A percentile compares a stretch with the other conserved stretches of the same genome.
phyloP scores from a whole-genome alignment of 2,113 vertebrate species.

The Sylvietta virens region DNA sequence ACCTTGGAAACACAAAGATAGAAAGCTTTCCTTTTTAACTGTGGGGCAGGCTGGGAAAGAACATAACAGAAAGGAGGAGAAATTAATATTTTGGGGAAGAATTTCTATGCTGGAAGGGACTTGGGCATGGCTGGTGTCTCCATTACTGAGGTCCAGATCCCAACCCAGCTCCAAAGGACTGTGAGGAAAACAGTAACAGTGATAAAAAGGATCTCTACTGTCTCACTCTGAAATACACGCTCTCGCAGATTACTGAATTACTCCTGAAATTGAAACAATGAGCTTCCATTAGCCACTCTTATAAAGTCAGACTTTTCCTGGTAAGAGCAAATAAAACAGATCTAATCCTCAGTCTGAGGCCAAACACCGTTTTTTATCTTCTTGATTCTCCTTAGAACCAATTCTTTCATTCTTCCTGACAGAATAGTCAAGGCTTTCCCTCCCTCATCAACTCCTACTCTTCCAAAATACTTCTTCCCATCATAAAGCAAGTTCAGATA shows the following conservation, averaged over 20 bases:
- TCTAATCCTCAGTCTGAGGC: not conserved
- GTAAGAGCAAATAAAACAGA: not conserved
- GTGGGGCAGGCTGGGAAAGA: not conserved
- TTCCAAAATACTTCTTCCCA: not conserved
- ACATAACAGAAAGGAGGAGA: not conserved
- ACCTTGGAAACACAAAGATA: not conserved
- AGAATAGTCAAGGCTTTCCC: not conserved
- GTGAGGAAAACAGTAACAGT: not conserved
- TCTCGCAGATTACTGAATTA: not conserved
- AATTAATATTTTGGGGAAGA: not conserved
- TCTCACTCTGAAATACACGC: not conserved
- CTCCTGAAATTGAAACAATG: not conserved
- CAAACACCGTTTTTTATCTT: not conserved
- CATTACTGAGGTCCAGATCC: not conserved
- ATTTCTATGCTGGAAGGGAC: not conserved
- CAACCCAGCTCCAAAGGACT: not conserved
- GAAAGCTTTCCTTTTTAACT: not conserved
- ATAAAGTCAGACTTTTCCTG: not conserved
- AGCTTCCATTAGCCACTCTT: not conserved
- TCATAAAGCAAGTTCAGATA: not conserved
- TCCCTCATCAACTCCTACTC: not conserved
- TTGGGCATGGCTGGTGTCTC: not conserved
- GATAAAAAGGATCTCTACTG: not conserved
- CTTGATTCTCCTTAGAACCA: not conserved
- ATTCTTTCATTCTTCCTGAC: not conserved